Percentiles rank a stretch among this genome's conserved stretches.
These are phyloP conservation scores for Gadus chalcogrammus DNA, from an alignment of 2,113 vertebrate genomes.

Conservation along the genomic window DNA sequence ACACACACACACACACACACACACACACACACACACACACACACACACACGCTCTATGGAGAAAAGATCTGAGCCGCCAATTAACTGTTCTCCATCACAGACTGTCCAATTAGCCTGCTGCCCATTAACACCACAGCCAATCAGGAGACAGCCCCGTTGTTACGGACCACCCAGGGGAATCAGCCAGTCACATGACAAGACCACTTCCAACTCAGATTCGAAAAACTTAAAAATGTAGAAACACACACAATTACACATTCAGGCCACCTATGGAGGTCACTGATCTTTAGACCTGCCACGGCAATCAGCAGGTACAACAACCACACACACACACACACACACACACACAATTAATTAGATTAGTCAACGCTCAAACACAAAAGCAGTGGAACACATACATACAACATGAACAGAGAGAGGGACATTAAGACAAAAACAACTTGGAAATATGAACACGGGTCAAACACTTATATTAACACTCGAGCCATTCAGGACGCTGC, in stretches of 20 bases:
- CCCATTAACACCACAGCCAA: constrained; percentile 48
- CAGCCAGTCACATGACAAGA: background rate
- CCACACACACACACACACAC: too few species aligned
- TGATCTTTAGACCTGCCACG: too few species aligned
- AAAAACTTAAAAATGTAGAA: constrained; percentile 34
- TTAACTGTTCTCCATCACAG: constrained; percentile 86
- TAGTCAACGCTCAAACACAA: too few species aligned
- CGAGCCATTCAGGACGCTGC: too few species aligned
- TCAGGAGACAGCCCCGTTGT: constrained; percentile 17
- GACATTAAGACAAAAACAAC: too few species aligned
- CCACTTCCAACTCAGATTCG: constrained; percentile 27
- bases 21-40: constrained; percentile 79
- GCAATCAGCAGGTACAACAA: too few species aligned
- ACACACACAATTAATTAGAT: too few species aligned
- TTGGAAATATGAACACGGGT: too few species aligned
- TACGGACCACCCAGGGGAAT: constrained; percentile 20
- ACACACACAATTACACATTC: constrained; percentile 13
- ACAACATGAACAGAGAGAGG: too few species aligned
- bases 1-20: constrained; percentile 15
- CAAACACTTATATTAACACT: too few species aligned
- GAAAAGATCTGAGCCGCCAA: constrained; percentile 91
- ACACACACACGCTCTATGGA: constrained; percentile 93
- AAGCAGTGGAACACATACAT: too few species aligned
- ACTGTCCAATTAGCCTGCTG: constrained; percentile 89
- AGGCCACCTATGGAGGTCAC: background rate